phyloP scores from a whole-genome alignment of 2,888 invertebrate genomes.

The Melolontha melolontha region DNA sequence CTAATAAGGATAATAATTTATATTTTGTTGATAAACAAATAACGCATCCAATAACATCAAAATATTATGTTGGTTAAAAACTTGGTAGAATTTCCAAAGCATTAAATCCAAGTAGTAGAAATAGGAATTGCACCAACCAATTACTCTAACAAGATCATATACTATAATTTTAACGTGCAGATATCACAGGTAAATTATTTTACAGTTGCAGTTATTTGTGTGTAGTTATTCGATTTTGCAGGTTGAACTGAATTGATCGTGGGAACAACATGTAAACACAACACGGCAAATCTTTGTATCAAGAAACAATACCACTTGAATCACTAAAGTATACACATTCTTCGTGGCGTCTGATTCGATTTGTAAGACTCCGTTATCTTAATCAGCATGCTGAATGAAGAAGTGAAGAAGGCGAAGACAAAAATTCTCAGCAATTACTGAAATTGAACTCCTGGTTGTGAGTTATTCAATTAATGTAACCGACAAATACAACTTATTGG shows the following conservation, averaged over 20 bases:
- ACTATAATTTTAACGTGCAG: conserved; percentile 23
- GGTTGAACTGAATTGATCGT: conserved; percentile 22
- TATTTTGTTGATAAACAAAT: neutral
- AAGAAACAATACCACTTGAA: conserved; percentile 29
- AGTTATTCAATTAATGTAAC: no score
- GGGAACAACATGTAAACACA: conserved; percentile 26
- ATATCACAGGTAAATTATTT: conserved; percentile 30
- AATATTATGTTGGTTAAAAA: conserved; percentile 23
- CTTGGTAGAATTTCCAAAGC: conserved; percentile 8
- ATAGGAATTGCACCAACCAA: conserved; percentile 28
- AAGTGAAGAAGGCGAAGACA: conserved; percentile 5
- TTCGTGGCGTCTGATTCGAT: conserved; percentile 27
- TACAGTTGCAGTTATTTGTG: conserved; percentile 30
- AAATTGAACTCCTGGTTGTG: neutral
- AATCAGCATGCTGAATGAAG: conserved; percentile 27
- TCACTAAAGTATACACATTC: conserved; percentile 32
- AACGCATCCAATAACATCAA: conserved; percentile 19
- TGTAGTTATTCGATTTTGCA: conserved; percentile 15
- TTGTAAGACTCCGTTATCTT: conserved; percentile 28
- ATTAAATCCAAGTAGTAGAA: conserved; percentile 1
- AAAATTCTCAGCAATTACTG: conserved; percentile 28
- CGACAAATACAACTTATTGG: no score
- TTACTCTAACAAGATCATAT: conserved; percentile 36
- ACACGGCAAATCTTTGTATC: conserved; percentile 18
- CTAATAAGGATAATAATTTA: no score